A percentile compares a stretch with the other conserved stretches of the same genome.
phyloP scores from a whole-genome alignment of 2,113 vertebrate species.

The Cichladusa arquata region DNA sequence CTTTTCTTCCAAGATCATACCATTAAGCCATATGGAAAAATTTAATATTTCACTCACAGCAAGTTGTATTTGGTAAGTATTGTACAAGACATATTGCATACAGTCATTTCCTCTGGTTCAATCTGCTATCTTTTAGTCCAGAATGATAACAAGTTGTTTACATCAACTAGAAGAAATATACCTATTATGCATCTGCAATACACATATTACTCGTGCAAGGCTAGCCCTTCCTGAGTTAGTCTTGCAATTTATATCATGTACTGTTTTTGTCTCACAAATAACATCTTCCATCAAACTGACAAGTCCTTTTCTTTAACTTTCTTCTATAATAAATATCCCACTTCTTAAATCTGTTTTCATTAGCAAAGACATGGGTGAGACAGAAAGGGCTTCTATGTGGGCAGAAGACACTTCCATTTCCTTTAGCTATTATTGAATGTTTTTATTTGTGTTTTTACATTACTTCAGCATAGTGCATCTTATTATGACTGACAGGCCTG shows the following conservation, averaged over 20 bases:
- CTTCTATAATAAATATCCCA: slow-evolving; percentile 69
- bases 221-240: neutral
- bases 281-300: slow-evolving; percentile 73
- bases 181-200: neutral
- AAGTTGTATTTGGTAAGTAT: neutral
- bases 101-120: neutral
- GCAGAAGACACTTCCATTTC: slow-evolving; percentile 20
- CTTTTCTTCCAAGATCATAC: neutral
- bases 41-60: neutral
- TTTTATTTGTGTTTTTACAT: slow-evolving; percentile 57
- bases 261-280: slow-evolving; percentile 67
- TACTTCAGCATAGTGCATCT: slow-evolving; percentile 18
- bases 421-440: slow-evolving; percentile 6
- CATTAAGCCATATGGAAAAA: neutral
- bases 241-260: slow-evolving; percentile 40
- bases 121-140: neutral
- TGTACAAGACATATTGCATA: neutral
- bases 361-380: slow-evolving; percentile 45
- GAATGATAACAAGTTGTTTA: neutral
- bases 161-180: neutral
- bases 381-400: neutral
- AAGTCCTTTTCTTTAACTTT: slow-evolving; percentile 66
- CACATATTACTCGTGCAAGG: neutral
- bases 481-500: slow-evolving; percentile 56
- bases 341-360: slow-evolving; percentile 71